These are phyloP conservation scores for Ferdinandea cuprea DNA, from an alignment of 2,888 invertebrate species.

Conservation along the genomic window DNA sequence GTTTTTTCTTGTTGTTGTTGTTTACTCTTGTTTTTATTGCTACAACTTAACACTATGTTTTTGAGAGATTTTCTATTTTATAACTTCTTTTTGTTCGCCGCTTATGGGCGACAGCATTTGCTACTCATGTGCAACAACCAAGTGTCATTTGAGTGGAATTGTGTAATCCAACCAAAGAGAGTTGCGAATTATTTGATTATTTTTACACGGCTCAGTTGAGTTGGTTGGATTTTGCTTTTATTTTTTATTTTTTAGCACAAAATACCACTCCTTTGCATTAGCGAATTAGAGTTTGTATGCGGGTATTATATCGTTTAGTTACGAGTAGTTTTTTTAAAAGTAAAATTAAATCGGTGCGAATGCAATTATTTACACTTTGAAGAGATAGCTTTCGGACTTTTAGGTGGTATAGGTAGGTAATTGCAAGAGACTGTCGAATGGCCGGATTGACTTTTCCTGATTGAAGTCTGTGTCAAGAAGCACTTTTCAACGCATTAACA, in stretches of 20 bases:
- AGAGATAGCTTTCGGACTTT: background rate
- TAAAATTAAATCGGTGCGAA: constrained; percentile 13
- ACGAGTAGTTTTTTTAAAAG: background rate
- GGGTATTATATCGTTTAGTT: background rate
- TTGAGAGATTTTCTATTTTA: constrained; percentile 19
- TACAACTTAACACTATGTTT: constrained; percentile 29
- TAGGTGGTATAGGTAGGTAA: background rate
- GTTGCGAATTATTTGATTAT: constrained; percentile 56
- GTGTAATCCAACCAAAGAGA: constrained; percentile 49
- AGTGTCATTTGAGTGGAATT: constrained; percentile 62
- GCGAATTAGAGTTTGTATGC: no score
- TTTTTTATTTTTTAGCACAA: background rate
- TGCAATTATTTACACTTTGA: constrained; percentile 13
- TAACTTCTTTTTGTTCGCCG: constrained; percentile 42
- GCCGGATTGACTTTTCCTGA: background rate
- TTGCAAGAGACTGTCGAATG: background rate
- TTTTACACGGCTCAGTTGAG: constrained; percentile 46
- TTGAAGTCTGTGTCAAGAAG: background rate
- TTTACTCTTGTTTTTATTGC: background rate
- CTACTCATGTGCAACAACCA: constrained; percentile 56
- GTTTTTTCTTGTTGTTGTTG: background rate
- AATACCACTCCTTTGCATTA: constrained; percentile 43
- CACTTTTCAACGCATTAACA: background rate
- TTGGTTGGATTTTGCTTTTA: constrained; percentile 28
- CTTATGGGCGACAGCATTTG: constrained; percentile 69